Percentiles rank a stretch among this genome's conserved stretches.
phyloP scores from a whole-genome alignment of 2,888 invertebrate species.

The Epistrophe eligans region DNA sequence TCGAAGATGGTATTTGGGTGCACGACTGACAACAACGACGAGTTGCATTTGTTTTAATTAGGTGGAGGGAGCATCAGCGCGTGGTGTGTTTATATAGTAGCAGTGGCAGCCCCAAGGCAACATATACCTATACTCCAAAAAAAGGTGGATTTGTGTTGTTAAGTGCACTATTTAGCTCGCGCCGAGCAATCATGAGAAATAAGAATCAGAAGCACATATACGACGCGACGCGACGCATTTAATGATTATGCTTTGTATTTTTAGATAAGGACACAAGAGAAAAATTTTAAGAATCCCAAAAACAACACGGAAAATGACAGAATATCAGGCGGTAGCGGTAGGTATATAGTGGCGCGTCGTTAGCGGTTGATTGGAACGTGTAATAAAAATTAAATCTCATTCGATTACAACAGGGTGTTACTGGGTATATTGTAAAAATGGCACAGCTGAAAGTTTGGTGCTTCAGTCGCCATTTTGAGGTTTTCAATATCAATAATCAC shows the following conservation, averaged over 20 bases:
- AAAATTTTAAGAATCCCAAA: slow-evolving; percentile 45
- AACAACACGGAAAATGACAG: slow-evolving; percentile 27
- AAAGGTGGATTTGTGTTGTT: slow-evolving; percentile 62
- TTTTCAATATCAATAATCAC: no score
- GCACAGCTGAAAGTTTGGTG: no score
- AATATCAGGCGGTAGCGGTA: neutral
- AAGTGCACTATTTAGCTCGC: slow-evolving; percentile 70
- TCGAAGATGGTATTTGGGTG: slow-evolving; percentile 39
- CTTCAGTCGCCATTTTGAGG: no score
- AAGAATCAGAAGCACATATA: slow-evolving; percentile 52
- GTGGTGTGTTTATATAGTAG: slow-evolving; percentile 67
- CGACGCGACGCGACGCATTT: slow-evolving; percentile 26
- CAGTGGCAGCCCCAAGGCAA: slow-evolving; percentile 50
- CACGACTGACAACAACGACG: slow-evolving; percentile 33
- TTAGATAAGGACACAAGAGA: slow-evolving; percentile 67
- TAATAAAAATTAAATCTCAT: slow-evolving; percentile 56
- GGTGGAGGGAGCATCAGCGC: slow-evolving; percentile 56
- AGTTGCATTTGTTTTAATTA: slow-evolving; percentile 73
- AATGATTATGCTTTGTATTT: slow-evolving; percentile 50
- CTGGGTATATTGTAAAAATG: no score
- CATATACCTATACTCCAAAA: slow-evolving; percentile 45
- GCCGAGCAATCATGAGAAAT: slow-evolving; percentile 2
- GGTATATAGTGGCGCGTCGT: neutral
- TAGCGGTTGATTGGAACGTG: slow-evolving; percentile 17
- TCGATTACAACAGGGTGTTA: neutral